These are phyloP conservation scores for Lithophane socia DNA, from an alignment of 2,888 invertebrate species.

Conservation along the genomic window DNA sequence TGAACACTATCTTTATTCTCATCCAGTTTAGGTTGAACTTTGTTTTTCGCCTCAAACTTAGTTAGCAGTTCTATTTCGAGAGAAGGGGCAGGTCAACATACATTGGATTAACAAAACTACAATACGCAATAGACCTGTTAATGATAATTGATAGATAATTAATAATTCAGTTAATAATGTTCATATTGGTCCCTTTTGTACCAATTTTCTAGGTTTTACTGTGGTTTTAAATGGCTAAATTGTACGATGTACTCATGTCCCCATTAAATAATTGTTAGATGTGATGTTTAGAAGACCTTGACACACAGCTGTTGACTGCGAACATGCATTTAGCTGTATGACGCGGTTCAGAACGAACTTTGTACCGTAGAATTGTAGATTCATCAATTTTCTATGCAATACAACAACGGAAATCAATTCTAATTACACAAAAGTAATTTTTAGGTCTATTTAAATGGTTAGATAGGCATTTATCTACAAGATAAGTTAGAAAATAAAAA, in stretches of 20 bases:
- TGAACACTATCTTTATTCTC: constrained; percentile 29
- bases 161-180: not conserved
- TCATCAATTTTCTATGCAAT: not conserved
- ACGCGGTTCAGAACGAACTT: constrained; percentile 29
- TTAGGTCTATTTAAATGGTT: too few relatives aligned
- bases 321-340: constrained; percentile 20
- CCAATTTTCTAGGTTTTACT: not conserved
- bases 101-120: not conserved
- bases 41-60: constrained; percentile 12
- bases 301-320: constrained; percentile 27
- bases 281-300: constrained; percentile 34
- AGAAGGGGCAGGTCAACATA: constrained; percentile 36
- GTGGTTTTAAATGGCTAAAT: not conserved
- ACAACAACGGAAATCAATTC: not conserved
- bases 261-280: not conserved
- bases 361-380: constrained; percentile 21
- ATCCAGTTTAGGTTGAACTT: constrained; percentile 48
- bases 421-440: not conserved
- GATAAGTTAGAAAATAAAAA: not conserved
- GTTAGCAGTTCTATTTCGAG: not conserved
- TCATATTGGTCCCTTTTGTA: not conserved
- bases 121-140: constrained; percentile 43
- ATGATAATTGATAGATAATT: not conserved
- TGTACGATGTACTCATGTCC: not conserved
- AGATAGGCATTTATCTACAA: not conserved